phyloP scores from a whole-genome alignment of 64 coral and sea anemone genomes.

The Montipora capricornis region DNA sequence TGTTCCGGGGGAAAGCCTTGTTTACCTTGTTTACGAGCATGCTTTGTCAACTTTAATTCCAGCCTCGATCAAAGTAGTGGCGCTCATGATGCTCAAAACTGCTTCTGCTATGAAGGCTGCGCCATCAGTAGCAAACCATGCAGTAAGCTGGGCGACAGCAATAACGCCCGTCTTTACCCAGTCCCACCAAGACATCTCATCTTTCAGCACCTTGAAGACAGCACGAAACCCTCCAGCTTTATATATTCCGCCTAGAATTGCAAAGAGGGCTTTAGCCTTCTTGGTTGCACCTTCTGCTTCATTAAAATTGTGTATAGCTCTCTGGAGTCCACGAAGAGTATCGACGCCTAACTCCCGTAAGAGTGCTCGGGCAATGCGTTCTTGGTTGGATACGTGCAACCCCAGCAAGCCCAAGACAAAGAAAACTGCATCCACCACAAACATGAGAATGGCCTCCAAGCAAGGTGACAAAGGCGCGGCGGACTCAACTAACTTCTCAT shows the following conservation, averaged over 20 bases:
- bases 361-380: constrained; percentile 27
- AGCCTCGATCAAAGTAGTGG: constrained; percentile 25
- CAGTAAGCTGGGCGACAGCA: constrained; percentile 35
- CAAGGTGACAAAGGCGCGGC: constrained; percentile 5
- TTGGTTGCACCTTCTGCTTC: neutral
- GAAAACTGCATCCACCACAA: constrained; percentile 1
- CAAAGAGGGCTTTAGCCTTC: constrained; percentile 43
- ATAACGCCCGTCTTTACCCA: constrained; percentile 31
- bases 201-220: constrained; percentile 28
- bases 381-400: constrained; percentile 16
- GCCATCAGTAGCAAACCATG: constrained; percentile 44
- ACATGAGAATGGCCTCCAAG: constrained; percentile 5
- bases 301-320: constrained; percentile 9
- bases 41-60: neutral
- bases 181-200: constrained; percentile 53
- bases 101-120: constrained; percentile 42
- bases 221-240: constrained; percentile 24
- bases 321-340: constrained; percentile 13
- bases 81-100: constrained; percentile 48
- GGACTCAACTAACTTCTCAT: neutral
- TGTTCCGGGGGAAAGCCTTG: too few species aligned
- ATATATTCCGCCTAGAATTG: neutral
- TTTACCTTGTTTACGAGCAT: too few species aligned
- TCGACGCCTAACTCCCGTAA: constrained; percentile 1
- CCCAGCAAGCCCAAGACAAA: constrained; percentile 18